These are phyloP conservation scores for Charaxes varanes DNA, from an alignment of 1,140 invertebrate genomes.

Conservation along the genomic window DNA sequence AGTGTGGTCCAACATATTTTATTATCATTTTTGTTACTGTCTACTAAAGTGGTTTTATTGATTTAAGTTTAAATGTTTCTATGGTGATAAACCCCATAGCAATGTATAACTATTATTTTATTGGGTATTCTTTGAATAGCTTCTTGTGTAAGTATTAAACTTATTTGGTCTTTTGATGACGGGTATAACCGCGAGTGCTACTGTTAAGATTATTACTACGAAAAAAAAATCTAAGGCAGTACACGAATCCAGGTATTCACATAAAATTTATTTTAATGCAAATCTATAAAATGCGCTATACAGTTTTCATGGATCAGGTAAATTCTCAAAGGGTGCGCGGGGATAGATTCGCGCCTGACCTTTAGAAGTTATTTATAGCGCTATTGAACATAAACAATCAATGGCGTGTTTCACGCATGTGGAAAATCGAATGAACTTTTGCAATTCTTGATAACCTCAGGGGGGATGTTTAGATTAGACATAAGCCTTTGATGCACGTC, in stretches of 20 bases:
- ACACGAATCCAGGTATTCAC: conserved; percentile 31
- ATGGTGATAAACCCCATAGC: conserved; percentile 38
- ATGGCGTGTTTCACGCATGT: conserved; percentile 36
- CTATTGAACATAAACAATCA: conserved; percentile 60
- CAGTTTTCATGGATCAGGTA: conserved; percentile 3
- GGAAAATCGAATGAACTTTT: conserved; percentile 34
- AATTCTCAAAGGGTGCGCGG: conserved; percentile 48
- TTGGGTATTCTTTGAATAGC: conserved; percentile 1
- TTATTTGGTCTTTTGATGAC: conserved; percentile 56
- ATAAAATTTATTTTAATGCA: conserved; percentile 6
- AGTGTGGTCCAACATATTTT: conserved; percentile 16
- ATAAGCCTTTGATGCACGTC: background rate
- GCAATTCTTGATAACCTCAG: conserved; percentile 13
- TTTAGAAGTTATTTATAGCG: conserved; percentile 62
- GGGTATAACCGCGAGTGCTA: conserved; percentile 63
- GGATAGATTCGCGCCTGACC: conserved; percentile 55
- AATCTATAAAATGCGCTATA: background rate
- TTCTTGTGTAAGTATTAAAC: conserved; percentile 1
- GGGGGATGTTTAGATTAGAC: background rate
- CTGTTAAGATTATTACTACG: conserved; percentile 59
- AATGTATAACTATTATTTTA: conserved; percentile 13
- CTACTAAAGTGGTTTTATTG: conserved; percentile 49
- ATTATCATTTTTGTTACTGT: conserved; percentile 25
- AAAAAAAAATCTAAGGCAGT: conserved; percentile 30
- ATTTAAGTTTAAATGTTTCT: conserved; percentile 59